Percentiles rank a stretch among this genome's conserved stretches.
phyloP scores from a whole-genome alignment of 2,113 vertebrate genomes.

The Grammomys surdaster region DNA sequence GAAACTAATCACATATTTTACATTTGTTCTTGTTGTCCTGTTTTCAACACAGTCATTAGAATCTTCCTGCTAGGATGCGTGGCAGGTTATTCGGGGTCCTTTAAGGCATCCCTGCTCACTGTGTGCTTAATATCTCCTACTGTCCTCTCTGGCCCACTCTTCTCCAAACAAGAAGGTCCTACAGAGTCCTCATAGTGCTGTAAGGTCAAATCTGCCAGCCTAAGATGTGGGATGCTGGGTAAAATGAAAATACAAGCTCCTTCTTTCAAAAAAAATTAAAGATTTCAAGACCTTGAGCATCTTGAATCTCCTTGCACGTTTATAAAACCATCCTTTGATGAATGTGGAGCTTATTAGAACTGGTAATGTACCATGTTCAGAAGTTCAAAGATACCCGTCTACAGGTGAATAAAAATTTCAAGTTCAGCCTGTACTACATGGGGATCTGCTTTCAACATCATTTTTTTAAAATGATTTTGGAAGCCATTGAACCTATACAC shows the following conservation, averaged over 20 bases:
- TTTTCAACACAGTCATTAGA: background rate
- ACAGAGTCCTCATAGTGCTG: background rate
- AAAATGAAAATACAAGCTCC: background rate
- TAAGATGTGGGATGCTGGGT: too few relatives aligned
- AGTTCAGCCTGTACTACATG: background rate
- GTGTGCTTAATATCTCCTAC: background rate
- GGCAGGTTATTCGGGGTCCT: background rate
- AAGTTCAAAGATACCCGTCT: background rate
- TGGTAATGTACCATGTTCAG: background rate
- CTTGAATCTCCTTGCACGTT: background rate
- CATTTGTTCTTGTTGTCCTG: background rate
- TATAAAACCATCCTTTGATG: background rate
- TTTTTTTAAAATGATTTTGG: too few relatives aligned
- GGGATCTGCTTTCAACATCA: background rate
- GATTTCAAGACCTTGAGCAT: background rate
- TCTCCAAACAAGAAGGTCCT: background rate
- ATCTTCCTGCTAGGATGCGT: background rate
- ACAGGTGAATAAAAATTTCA: background rate
- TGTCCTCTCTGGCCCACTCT: background rate
- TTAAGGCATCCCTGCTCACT: accelerated
- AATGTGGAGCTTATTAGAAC: background rate
- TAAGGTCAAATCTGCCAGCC: background rate
- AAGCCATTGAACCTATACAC: background rate
- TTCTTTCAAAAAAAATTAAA: background rate
- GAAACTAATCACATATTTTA: background rate